Evolutionary conservation across 2,113 vertebrate genomes (phyloP), one percentile per base, ranked within the genome.

Genomic region (Neoarius graeffei): DNA sequence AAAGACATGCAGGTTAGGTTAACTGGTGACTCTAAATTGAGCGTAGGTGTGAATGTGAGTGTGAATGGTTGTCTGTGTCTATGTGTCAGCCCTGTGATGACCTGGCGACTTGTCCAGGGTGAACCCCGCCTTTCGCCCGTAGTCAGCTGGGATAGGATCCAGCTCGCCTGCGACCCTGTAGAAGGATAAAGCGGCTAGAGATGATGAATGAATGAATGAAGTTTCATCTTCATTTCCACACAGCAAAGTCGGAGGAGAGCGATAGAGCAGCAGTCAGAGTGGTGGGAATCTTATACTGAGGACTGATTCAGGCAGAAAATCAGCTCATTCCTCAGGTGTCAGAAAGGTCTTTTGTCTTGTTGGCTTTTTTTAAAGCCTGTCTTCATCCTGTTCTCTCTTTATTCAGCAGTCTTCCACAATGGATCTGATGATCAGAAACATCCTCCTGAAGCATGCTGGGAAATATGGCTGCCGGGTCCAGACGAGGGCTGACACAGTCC

Each of bases 391-490:
- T 89, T 93, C 92, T 89, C 88, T 94, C 85, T 94, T 82, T 95
- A 95, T 94, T 87, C 96, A 99, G 98, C 98, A 98, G 96, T 95
- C 97, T 0, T 98, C 98, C 71, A 97, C 97, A 80, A 97, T 97
- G 93, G 98, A 99, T 95, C 95, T 99, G 93, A 99, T 99, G 98
- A 99, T 99, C 94, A 96, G 98, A 92, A 99, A 97, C 94, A 98
- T 99, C 93, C 96, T 99, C 89, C 94, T 99, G 95, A 95, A 96
- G 96, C 98, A 99, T 91, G 97, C 98, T 66, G 98, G 98, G 90
- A 97, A 96, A 93, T 99, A 98, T 0, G 96, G 97, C 59, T 99
- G 98, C 95, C 96, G 95, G 93, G 96, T 97, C 82, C 96, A 99
- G 94, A 98, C 97, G 11, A 96, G 96, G 85, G 98, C 97, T 0